Conservation (phyloP, 1,140 invertebrate species). For the Mylabris phalerata region DNA sequence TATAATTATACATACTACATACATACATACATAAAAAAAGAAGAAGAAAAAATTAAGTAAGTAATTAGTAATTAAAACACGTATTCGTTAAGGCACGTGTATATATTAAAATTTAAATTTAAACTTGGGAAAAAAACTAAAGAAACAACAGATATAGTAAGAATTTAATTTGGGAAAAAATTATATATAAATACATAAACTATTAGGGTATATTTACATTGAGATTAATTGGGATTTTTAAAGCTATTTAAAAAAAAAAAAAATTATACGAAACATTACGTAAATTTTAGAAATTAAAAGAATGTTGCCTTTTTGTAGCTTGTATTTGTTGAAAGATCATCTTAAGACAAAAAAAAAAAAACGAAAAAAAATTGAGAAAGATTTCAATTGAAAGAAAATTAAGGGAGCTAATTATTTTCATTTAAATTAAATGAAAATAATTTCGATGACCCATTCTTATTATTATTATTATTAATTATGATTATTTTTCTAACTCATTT, state of each 20-base stretch:
- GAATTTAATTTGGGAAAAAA: too few relatives aligned
- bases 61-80: not conserved
- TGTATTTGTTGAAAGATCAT: not conserved
- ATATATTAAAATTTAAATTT: too few relatives aligned
- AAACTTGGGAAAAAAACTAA: too few relatives aligned
- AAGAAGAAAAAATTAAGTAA: not conserved
- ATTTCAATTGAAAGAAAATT: not conserved
- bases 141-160: too few relatives aligned
- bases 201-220: slow-evolving; percentile 14
- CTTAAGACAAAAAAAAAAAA: too few relatives aligned
- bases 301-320: slow-evolving; percentile 12
- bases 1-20: not conserved
- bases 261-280: too few relatives aligned
- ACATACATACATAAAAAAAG: not conserved
- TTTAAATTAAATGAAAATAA: too few relatives aligned
- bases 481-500: slow-evolving; percentile 1
- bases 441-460: too few relatives aligned
- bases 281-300: not conserved
- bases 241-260: not conserved
- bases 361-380: not conserved
- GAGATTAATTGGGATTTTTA: slow-evolving; percentile 10
- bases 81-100: not conserved
- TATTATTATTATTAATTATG: too few relatives aligned
- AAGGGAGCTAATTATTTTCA: not conserved
- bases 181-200: too few relatives aligned